Base-by-base conservation (phyloP, 2,888 invertebrate genomes). In the Melangyna quadrimaculata region DNA sequence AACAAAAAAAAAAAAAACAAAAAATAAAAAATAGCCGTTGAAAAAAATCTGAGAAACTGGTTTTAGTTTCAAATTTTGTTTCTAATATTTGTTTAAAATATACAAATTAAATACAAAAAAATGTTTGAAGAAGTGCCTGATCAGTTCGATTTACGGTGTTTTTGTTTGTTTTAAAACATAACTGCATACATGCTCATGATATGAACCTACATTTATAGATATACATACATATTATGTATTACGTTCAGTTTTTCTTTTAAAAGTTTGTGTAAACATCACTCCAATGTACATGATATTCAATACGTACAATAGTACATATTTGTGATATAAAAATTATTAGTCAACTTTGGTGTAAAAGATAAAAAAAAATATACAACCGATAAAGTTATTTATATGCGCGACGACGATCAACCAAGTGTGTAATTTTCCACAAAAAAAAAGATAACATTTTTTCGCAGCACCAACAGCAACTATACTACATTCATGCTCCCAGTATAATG, bases 1-100 rank as follows among this genome's bases (percentile, higher is more conserved):
- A 22, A n/a, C n/a, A n/a, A n/a, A n/a, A n/a, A n/a, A n/a, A n/a
- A n/a, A n/a, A n/a, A n/a, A n/a, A n/a, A n/a, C n/a, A n/a, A n/a
- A n/a, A n/a, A n/a, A n/a, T n/a, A 24, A 35, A 24, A 32, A 7
- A 35, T 17, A n/a, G 22, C 10, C 55, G 35, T 59, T 24, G 40
- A 45, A 55, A 55, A n/a, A 72, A 61, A 63, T 53, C 71, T 61
- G 75, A 72, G 67, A 75, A 84, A 84, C 75, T 72, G 69, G 84
- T 86, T 80, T 72, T 69, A 77, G 80, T 73, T 77, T 59, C 24
- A 59, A 69, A 45, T 75, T 86, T 72, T 69, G 35, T 32, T 53
- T 40, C 40, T 27, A 27, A 74, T 55, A 67, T 78, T 83, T 74
- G 43, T 37, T 78, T 32, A 14, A n/a, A n/a, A 37, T 57, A 22